phyloP scores from a whole-genome alignment of 2,113 vertebrate genomes.

The Thalassarche chlororhynchos region DNA sequence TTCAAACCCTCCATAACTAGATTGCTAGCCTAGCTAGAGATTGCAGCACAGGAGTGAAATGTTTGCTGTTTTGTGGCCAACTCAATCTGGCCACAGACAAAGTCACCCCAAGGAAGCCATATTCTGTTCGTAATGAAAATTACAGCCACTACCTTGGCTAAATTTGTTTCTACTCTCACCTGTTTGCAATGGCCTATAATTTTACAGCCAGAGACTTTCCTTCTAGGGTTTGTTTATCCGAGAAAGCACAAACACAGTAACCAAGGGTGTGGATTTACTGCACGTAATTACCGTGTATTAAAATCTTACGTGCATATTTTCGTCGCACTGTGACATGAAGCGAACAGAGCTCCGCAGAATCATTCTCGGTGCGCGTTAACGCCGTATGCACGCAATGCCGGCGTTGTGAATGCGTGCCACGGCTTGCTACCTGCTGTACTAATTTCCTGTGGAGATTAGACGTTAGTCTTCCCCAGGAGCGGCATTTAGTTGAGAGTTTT shows the following conservation, averaged over 20 bases:
- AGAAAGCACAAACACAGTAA: background rate
- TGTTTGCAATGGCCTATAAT: background rate
- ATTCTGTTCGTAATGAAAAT: background rate
- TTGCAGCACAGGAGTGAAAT: background rate
- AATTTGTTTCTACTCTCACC: background rate
- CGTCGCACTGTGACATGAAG: accelerated
- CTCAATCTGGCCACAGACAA: background rate
- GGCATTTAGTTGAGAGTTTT: background rate
- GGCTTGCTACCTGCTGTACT: background rate
- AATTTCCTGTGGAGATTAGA: background rate
- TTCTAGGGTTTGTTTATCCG: background rate
- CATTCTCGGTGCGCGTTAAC: accelerated
- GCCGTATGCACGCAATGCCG: accelerated
- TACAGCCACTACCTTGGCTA: background rate
- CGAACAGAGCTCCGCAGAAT: background rate
- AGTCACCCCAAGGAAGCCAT: background rate
- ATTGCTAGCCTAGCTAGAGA: background rate
- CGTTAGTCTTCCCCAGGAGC: background rate
- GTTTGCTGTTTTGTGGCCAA: background rate
- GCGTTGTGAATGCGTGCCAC: accelerated
- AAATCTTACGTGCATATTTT: background rate
- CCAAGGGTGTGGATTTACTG: background rate
- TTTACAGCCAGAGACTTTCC: background rate
- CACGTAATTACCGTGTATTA: background rate
- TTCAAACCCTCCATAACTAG: background rate